A percentile compares a stretch with the other conserved stretches of the same genome.
Conservation (phyloP, 2,113 vertebrate species). For the Xiphophorus hellerii region DNA sequence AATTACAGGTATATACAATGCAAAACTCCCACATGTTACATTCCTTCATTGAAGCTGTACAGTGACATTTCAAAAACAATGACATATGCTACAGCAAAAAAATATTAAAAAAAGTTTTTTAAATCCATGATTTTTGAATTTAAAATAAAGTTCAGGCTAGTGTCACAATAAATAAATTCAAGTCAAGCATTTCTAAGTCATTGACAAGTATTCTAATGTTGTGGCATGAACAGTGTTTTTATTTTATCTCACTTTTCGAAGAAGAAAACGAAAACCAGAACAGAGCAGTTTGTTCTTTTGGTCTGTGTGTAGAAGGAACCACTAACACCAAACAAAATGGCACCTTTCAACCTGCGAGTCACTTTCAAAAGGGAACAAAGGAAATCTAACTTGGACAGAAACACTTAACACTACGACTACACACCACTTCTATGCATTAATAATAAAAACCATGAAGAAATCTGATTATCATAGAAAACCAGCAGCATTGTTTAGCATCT, state of each 20-base stretch:
- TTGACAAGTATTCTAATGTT: slow-evolving; percentile 39
- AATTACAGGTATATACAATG: slow-evolving; percentile 98
- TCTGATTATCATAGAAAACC: slow-evolving; percentile 64
- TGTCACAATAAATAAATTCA: slow-evolving; percentile 63
- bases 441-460: slow-evolving; percentile 47
- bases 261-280: slow-evolving; percentile 9
- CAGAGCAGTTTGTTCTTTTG: slow-evolving; percentile 42
- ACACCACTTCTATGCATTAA: slow-evolving; percentile 64
- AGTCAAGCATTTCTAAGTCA: slow-evolving; percentile 63
- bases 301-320: slow-evolving; percentile 18
- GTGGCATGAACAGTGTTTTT: slow-evolving; percentile 50
- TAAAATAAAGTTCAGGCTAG: slow-evolving; percentile 50
- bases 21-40: slow-evolving; percentile 75
- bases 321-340: slow-evolving; percentile 42
- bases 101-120: slow-evolving; percentile 32
- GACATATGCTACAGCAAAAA: slow-evolving; percentile 64
- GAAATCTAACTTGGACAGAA: slow-evolving; percentile 39
- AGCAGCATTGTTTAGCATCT: slow-evolving; percentile 58
- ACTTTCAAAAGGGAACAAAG: slow-evolving; percentile 42
- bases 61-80: slow-evolving; percentile 70
- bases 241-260: slow-evolving; percentile 45
- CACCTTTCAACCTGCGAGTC: slow-evolving; percentile 42
- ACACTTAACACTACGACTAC: slow-evolving; percentile 57
- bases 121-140: slow-evolving; percentile 22
- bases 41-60: slow-evolving; percentile 77